Evolutionary conservation across 2,888 invertebrate species (phyloP), one percentile per base, ranked within the genome.

Genomic region (Protonemura montana): DNA sequence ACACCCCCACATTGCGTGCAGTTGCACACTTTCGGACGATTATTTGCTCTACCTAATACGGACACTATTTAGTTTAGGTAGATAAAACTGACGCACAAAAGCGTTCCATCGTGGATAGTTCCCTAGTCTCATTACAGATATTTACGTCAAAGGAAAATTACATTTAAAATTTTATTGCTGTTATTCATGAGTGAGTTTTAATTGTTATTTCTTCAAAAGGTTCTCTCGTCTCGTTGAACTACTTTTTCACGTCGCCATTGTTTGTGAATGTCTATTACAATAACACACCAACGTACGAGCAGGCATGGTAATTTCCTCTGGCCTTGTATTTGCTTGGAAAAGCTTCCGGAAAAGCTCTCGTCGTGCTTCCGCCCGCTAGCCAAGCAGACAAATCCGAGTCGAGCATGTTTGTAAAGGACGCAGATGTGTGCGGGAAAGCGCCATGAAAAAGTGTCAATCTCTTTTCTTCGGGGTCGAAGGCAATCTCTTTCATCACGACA

Each of bases 401-500:
- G 26, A 2, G 78, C 78, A 0, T 21, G 78, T n/a, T 10, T 26
- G 28, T 13, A 78, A 78, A 28, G 78, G 26, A 25, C 26, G 78
- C 78, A 78, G 78, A 78, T 78, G 78, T 27, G 27, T 10, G n/a
- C 28, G 41, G 35, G 30, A 41, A 82, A 35, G 35, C 30, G 82
- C 82, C 26, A 25, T 26, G 82, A 3, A 41, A n/a, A 82, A 82
- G 82, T 82, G 82, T 82, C 76, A 27, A 27, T 84, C 76, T 28
- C 84, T 76, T 59, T 84, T 76, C 84, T 84, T 84, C 59, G 16
- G 10, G 35, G 3, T 35, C 5, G 3, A 26, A 16, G 28, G n/a
- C 81, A 10, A 83, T n/a, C 83, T 83, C 41, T 25, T 59, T 41
- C 83, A 83, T 83, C 83, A 7, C 13, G 29, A 7, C 83, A 42